Conservation (phyloP, 2,888 invertebrate species). For the Chrysina gloriosa region DNA sequence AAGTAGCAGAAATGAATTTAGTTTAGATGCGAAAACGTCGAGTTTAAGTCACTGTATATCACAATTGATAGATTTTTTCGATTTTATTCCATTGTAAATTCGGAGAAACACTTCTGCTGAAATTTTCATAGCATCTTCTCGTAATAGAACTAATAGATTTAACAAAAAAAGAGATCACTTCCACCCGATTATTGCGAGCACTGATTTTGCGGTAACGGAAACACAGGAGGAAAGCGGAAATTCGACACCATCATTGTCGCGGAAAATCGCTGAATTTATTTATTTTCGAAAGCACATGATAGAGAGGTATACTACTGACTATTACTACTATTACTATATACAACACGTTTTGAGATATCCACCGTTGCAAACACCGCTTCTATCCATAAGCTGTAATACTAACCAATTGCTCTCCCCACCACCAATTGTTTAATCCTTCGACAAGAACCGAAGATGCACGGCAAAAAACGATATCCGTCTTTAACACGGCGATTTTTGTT, state of each 20-base stretch:
- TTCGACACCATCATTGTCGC: slow-evolving; percentile 6
- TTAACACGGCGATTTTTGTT: slow-evolving; percentile 50
- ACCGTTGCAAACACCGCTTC: slow-evolving; percentile 52
- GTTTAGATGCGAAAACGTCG: no score
- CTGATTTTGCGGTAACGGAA: no score
- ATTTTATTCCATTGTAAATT: no score
- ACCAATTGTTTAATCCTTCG: slow-evolving; percentile 54
- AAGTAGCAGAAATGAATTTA: no score
- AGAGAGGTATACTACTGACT: neutral
- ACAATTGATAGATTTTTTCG: no score
- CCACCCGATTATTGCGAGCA: no score
- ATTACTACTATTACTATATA: slow-evolving; percentile 28
- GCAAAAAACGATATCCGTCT: slow-evolving; percentile 58
- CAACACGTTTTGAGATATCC: slow-evolving; percentile 21
- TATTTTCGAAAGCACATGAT: slow-evolving; percentile 22
- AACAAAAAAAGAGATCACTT: no score
- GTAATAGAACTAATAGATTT: no score
- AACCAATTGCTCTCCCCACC: slow-evolving; percentile 58
- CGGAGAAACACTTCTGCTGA: no score
- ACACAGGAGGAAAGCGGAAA: neutral
- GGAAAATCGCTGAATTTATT: slow-evolving; percentile 3
- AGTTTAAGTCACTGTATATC: no score
- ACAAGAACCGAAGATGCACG: slow-evolving; percentile 57
- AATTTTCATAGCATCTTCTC: no score
- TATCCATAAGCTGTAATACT: slow-evolving; percentile 55